Evolutionary conservation across 1,140 invertebrate genomes (phyloP), one percentile per base, ranked within the genome.

Genomic region (Drosophila willistoni): DNA sequence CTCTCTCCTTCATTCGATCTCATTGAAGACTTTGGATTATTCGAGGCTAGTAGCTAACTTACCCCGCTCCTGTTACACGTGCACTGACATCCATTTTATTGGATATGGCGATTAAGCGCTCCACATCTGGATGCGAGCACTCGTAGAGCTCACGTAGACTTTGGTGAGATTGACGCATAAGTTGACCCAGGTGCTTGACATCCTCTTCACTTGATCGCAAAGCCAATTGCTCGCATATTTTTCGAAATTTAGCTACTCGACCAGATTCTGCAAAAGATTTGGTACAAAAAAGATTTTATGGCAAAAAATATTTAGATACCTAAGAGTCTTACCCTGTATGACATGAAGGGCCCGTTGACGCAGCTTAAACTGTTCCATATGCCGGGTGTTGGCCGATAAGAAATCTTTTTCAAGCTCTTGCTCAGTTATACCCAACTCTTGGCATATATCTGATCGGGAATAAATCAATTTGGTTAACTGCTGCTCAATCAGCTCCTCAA

Each of bases 1-100:
- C 42, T 17, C 14, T 44, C 7, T 17, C 42, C 7, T 10, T 47
- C 17, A 47, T 14, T 19, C 14, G 19, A 14, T 47, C 42, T 47
- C 14, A 19, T 19, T 3, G 19, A 47, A 0, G 10, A 51, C 2
- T 22, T 51, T 9, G 12, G 9, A 19, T 47, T 10, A 47, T n/a
- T 19, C 0, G 1, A 17, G 3, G 5, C 2, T 10, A 19, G 9
- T 19, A 7, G 3, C 0, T 3, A 39, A 42, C 79, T 93, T 93
- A 96, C 94, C 97, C 97, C 14, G 97, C 97, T 61, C 99, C 99
- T 6, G 99, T 99, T 36, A 99, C 93, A 71, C 98, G 94, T 7
- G 97, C 96, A 36, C 98, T 97, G 19, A 97, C 93, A 39, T 96
- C 95, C 63, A 94, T 93, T 56, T 94, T 91, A 63, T 94, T 92